These are phyloP conservation scores for Protophormia terraenovae DNA, from an alignment of 2,888 invertebrate genomes.

Conservation along the genomic window DNA sequence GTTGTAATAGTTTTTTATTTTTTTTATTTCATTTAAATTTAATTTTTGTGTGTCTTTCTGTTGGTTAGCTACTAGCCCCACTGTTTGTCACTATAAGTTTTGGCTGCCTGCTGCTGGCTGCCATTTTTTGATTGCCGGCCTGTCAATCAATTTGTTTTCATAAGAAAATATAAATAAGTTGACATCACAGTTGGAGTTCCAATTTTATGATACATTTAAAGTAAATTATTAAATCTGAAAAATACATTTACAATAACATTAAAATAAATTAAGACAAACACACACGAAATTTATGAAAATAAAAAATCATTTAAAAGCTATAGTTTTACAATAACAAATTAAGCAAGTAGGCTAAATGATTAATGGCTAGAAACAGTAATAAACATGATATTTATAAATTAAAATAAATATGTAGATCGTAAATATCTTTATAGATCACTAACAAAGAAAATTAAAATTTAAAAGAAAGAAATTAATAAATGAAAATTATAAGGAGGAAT, in stretches of 20 bases:
- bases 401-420: background rate
- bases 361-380: background rate
- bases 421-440: background rate
- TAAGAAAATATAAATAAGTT: conserved; percentile 60
- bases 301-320: conserved; percentile 16
- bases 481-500: no score
- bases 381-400: background rate
- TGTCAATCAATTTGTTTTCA: conserved; percentile 63
- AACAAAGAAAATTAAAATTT: no score
- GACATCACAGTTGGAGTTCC: conserved; percentile 58
- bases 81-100: conserved; percentile 14
- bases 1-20: background rate
- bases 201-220: conserved; percentile 53
- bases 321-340: conserved; percentile 48
- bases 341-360: conserved; percentile 1
- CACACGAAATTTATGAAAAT: conserved; percentile 3
- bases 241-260: background rate
- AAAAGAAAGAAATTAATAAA: no score
- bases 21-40: background rate
- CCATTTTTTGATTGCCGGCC: conserved; percentile 29
- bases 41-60: conserved; percentile 3
- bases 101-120: conserved; percentile 40
- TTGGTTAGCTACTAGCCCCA: conserved; percentile 31
- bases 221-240: conserved; percentile 43
- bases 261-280: conserved; percentile 48